Base-by-base conservation (phyloP, 2,888 invertebrate species). In the Apamea sordens region DNA sequence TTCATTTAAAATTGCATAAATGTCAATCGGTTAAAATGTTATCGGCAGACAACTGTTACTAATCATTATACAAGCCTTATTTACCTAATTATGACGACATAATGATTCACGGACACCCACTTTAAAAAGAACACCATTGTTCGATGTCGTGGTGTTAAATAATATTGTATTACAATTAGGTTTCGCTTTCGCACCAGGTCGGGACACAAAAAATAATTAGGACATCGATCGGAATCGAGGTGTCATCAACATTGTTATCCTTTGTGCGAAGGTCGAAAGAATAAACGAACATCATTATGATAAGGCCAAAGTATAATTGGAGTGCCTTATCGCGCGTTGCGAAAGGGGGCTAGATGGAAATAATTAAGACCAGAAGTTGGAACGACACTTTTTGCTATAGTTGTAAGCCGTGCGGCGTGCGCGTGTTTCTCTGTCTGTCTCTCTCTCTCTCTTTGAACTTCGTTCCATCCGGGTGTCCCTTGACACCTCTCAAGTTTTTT, bases 151-250 rank as follows among this genome's bases (percentile, higher is more conserved):
- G 44, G n/a, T 36, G 71, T 83, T 63, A 76, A 73, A 80, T 88
- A 86, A 91, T 47, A 47, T 91, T 90, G 90, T 92, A 93, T 93
- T 91, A 85, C 89, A 92, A 92, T 93, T 87, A 90, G 90, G 86
- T 92, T 91, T 94, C 93, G 72, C 93, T 94, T 93, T 94, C 93
- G 88, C 83, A 90, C 88, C 89, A 93, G 92, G 93, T 87, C 89
- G 83, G 32, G 32, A 28, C 47, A 79, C 67, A 87, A 88, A 88
- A 88, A 84, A 78, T 76, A 69, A 83, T 79, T 82, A 79, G 88
- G 84, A 41, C 88, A 79, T 68, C 50, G 79, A 74, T 86, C 64
- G 61, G 18, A 18, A 63, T 32, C 28, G 47, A 41, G 32, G 73
- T 56, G 64, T 69, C 41, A 50, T 63, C 32, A 36, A 10, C 44